phyloP scores from a whole-genome alignment of 1,140 invertebrate genomes.

The Ips typographus region DNA sequence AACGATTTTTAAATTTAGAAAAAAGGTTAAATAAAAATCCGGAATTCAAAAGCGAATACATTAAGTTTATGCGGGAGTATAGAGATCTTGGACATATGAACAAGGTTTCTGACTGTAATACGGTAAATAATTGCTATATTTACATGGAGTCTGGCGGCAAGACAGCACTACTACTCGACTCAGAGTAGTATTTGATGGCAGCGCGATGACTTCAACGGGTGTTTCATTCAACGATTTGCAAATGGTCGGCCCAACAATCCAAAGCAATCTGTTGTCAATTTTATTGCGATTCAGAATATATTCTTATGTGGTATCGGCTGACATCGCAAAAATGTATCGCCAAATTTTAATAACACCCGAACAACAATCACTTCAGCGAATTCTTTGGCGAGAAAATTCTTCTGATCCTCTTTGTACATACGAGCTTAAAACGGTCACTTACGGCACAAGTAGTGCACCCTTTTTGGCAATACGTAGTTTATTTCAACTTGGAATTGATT shows the following conservation, averaged over 20 bases:
- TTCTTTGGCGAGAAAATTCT: too few relatives aligned
- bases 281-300: conserved; percentile 46
- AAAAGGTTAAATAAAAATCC: conserved; percentile 42
- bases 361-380: too few relatives aligned
- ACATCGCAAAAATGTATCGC: too few relatives aligned
- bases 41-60: conserved; percentile 25
- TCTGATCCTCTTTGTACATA: too few relatives aligned
- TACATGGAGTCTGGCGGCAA: conserved; percentile 49
- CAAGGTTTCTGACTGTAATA: conserved; percentile 5
- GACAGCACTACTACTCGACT: conserved; percentile 45
- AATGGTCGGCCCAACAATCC: conserved; percentile 36
- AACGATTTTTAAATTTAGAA: conserved; percentile 46
- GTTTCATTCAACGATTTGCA: conserved; percentile 41
- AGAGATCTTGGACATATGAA: conserved; percentile 21
- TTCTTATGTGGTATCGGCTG: background rate
- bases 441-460: too few relatives aligned
- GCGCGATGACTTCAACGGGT: conserved; percentile 41
- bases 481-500: too few relatives aligned
- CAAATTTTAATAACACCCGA: too few relatives aligned
- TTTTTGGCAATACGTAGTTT: too few relatives aligned
- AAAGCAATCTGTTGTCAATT: conserved; percentile 41
- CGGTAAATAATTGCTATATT: conserved; percentile 18
- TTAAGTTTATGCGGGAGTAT: conserved; percentile 28
- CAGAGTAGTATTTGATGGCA: conserved; percentile 48
- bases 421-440: too few relatives aligned